Evolutionary conservation across 1,140 invertebrate species (phyloP).

Genomic region (Parasteatoda tepidariorum): DNA sequence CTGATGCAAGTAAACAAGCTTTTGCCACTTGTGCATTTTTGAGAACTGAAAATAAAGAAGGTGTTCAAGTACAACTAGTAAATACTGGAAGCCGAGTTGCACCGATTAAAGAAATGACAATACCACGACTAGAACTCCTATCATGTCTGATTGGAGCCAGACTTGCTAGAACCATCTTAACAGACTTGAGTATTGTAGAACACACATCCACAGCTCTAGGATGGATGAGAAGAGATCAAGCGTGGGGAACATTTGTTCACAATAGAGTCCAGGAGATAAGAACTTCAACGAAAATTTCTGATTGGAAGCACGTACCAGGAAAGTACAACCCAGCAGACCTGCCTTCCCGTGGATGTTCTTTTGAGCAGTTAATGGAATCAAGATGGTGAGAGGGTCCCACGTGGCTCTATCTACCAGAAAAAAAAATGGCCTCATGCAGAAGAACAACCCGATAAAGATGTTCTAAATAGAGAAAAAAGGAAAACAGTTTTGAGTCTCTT

Average conservation of each 20-base stretch:
- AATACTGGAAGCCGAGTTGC: conserved; percentile 30
- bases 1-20: no score
- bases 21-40: no score
- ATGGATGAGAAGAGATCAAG: conserved; percentile 64
- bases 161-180: conserved; percentile 56
- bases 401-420: no score
- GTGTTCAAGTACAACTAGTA: conserved; percentile 32
- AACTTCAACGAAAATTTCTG: background rate
- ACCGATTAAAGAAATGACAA: no score
- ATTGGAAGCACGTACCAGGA: conserved; percentile 47
- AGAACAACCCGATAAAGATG: background rate
- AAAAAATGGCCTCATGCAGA: no score
- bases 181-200: background rate
- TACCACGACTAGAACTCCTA: conserved; percentile 68
- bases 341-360: no score
- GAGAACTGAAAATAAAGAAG: no score
- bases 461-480: conserved; percentile 6
- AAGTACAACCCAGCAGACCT: no score
- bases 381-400: no score
- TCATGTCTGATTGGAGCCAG: conserved; percentile 67
- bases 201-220: conserved; percentile 64
- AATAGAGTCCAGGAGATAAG: conserved; percentile 64
- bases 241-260: conserved; percentile 61
- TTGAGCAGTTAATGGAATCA: no score
- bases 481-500: conserved; percentile 7